phyloP scores from a whole-genome alignment of 2,888 invertebrate genomes.

The Conistra vaccinii region DNA sequence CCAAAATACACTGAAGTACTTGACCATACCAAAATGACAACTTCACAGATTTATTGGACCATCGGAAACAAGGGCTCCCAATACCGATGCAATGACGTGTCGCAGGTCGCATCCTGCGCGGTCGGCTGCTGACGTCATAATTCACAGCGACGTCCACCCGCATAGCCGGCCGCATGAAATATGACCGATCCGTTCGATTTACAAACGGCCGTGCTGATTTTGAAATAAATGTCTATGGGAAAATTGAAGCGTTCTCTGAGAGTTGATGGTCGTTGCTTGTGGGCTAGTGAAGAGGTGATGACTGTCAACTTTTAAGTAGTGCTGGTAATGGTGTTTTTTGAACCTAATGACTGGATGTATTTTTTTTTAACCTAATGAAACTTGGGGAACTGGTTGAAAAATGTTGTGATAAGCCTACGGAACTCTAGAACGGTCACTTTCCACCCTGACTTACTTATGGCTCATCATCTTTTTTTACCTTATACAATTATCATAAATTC shows the following conservation, averaged over 20 bases:
- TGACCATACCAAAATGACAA: conserved; percentile 52
- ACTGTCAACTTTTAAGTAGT: not conserved
- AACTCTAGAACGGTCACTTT: not conserved
- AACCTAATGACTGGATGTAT: not conserved
- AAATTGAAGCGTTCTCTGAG: conserved; percentile 35
- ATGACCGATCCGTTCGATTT: conserved; percentile 57
- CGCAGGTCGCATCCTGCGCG: conserved; percentile 65
- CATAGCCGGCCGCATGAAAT: conserved; percentile 63
- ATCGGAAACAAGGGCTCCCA: conserved; percentile 64
- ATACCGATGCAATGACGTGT: conserved; percentile 66
- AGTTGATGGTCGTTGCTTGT: not conserved
- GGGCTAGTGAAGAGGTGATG: not conserved
- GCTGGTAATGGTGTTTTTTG: not conserved
- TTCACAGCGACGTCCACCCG: conserved; percentile 63
- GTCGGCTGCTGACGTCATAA: conserved; percentile 65
- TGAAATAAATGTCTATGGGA: conserved; percentile 49
- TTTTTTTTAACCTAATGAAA: not conserved
- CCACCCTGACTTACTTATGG: not conserved
- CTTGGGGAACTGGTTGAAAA: not conserved
- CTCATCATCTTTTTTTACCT: not conserved
- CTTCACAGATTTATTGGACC: conserved; percentile 57
- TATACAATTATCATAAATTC: conserved; percentile 9
- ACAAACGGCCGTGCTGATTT: conserved; percentile 60
- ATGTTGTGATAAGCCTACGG: no score
- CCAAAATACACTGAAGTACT: conserved; percentile 8